These are phyloP conservation scores for Paramuricea clavata DNA, from an alignment of 92 coral and sea anemone genomes.

Conservation along the genomic window DNA sequence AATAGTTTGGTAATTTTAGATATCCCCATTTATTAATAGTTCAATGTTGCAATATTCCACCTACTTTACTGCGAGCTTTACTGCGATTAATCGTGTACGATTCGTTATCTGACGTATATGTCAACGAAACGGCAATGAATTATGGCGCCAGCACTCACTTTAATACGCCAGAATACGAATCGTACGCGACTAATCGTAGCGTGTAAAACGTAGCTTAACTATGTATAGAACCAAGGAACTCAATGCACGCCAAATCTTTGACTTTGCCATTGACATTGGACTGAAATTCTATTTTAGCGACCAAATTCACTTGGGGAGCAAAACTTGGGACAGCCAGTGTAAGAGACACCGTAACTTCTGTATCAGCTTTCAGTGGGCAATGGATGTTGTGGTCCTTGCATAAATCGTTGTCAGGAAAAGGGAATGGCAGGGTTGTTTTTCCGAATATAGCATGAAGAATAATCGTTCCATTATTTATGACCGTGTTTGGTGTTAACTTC, in stretches of 20 bases:
- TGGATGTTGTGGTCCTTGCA: slow-evolving; percentile 52
- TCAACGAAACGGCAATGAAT: no score
- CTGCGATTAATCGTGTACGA: no score
- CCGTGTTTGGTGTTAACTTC: slow-evolving; percentile 49
- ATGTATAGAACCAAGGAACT: no score
- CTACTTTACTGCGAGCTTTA: no score
- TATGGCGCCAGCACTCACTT: no score
- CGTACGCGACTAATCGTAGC: no score
- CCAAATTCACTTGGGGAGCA: slow-evolving; percentile 35
- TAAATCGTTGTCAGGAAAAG: slow-evolving; percentile 38
- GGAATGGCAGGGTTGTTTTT: slow-evolving; percentile 10
- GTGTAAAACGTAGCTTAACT: no score
- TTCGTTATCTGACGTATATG: no score
- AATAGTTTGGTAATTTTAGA: no score
- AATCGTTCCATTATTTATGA: slow-evolving; percentile 36
- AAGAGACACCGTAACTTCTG: not conserved
- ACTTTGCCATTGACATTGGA: not conserved
- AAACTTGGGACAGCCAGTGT: not conserved
- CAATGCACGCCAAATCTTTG: slow-evolving; percentile 46
- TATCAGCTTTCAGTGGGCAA: slow-evolving; percentile 63
- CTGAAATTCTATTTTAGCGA: slow-evolving; percentile 23
- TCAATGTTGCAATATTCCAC: no score
- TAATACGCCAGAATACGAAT: no score
- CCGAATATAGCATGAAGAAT: slow-evolving; percentile 31
- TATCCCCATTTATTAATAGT: no score